phyloP scores from a whole-genome alignment of 1,140 invertebrate genomes.

The Drosophila pandora region DNA sequence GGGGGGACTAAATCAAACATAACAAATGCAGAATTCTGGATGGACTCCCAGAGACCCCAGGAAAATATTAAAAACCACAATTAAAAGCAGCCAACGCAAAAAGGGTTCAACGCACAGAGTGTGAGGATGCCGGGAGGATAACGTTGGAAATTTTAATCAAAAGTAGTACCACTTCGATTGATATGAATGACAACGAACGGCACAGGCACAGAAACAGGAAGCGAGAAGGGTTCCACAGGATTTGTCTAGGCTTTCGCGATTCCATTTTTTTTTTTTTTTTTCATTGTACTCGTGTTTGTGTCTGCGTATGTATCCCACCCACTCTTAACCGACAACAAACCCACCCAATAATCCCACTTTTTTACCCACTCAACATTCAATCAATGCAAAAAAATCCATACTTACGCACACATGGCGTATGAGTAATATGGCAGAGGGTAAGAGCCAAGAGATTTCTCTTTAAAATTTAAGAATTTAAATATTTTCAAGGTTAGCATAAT shows the following conservation, averaged over 20 bases:
- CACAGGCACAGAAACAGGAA: slow-evolving; percentile 6
- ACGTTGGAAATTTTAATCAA: slow-evolving; percentile 77
- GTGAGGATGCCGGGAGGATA: slow-evolving; percentile 8
- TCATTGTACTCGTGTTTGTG: background rate
- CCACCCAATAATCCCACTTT: slow-evolving; percentile 20
- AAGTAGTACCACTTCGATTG: slow-evolving; percentile 80
- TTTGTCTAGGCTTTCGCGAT: slow-evolving; percentile 27
- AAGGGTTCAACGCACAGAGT: slow-evolving; percentile 7
- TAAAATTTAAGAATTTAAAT: slow-evolving; percentile 29
- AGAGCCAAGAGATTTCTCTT: background rate
- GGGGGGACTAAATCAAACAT: slow-evolving; percentile 58
- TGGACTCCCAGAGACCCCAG: slow-evolving; percentile 13
- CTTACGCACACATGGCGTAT: slow-evolving; percentile 47
- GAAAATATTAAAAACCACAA: slow-evolving; percentile 78
- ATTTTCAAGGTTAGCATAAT: slow-evolving; percentile 1
- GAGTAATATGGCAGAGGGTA: slow-evolving; percentile 1
- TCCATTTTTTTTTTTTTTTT: slow-evolving; percentile 14
- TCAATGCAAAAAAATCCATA: slow-evolving; percentile 31
- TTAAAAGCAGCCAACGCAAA: slow-evolving; percentile 58
- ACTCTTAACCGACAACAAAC: too few relatives aligned
- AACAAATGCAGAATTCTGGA: slow-evolving; percentile 46
- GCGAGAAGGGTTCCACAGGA: slow-evolving; percentile 42
- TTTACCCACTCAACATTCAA: slow-evolving; percentile 30
- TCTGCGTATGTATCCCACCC: slow-evolving; percentile 31
- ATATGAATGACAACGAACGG: slow-evolving; percentile 62